phyloP scores from a whole-genome alignment of 1,140 invertebrate species.

The Eriocheir sinensis region DNA sequence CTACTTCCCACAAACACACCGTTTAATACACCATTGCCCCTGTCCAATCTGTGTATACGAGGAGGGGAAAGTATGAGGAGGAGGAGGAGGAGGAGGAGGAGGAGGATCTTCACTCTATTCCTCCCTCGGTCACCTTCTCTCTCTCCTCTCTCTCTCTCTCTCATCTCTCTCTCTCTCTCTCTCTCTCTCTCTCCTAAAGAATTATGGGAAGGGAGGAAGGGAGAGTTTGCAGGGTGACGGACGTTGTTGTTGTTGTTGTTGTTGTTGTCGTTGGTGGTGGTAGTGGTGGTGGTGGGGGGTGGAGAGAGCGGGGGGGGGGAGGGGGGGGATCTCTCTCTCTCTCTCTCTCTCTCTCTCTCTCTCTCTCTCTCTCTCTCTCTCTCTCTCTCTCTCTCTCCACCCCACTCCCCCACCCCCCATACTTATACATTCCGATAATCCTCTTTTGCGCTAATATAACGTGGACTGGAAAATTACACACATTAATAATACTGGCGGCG shows the following conservation, averaged over 20 bases:
- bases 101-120: too few relatives aligned
- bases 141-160: not conserved
- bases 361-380: constrained; percentile 22
- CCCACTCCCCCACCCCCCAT: not conserved
- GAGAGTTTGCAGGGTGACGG: not conserved
- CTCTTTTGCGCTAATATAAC: too few relatives aligned
- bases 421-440: not conserved
- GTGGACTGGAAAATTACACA: too few relatives aligned
- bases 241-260: not conserved
- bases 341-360: not conserved
- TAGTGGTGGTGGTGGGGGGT: not conserved
- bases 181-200: not conserved
- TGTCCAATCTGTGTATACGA: constrained; percentile 24
- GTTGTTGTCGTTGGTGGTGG: not conserved
- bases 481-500: too few relatives aligned
- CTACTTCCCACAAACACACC: not conserved
- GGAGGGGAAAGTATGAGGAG: not conserved
- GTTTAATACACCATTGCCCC: not conserved
- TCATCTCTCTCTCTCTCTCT: too few relatives aligned
- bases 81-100: not conserved
- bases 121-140: too few relatives aligned
- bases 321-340: too few relatives aligned
- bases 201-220: not conserved
- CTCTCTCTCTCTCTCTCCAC: constrained; percentile 11
- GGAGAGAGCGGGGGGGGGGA: too few relatives aligned